Conservation (phyloP, 1,140 invertebrate species). For the Nasonia giraulti region DNA sequence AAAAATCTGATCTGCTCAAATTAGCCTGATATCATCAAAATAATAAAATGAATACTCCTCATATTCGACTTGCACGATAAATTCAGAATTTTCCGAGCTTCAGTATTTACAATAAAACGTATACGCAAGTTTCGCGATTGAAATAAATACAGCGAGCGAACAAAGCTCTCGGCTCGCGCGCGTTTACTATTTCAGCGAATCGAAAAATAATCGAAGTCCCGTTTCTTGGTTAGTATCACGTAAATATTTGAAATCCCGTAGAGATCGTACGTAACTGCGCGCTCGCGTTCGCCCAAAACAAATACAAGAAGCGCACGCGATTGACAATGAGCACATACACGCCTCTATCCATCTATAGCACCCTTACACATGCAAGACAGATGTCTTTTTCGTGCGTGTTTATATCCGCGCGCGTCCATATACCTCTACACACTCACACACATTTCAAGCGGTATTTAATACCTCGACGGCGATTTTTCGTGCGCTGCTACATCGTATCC, state of each 20-base stretch:
- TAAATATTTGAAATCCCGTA: slow-evolving; percentile 49
- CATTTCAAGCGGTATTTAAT: not conserved
- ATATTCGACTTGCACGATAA: not conserved
- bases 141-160: no score
- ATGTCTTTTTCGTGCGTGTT: slow-evolving; percentile 1
- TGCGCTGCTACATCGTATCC: not conserved
- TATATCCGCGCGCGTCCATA: not conserved
- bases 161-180: no score
- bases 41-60: not conserved
- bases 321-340: slow-evolving; percentile 10
- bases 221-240: slow-evolving; percentile 12
- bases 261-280: not conserved
- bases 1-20: no score
- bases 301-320: slow-evolving; percentile 26
- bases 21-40: no score
- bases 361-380: not conserved
- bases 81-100: no score
- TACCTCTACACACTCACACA: not conserved
- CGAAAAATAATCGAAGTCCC: not conserved
- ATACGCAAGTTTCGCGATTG: no score
- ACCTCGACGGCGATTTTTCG: slow-evolving; percentile 19
- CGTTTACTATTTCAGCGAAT: not conserved
- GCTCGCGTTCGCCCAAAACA: not conserved
- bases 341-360: not conserved
- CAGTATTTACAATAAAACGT: no score